phyloP scores from a whole-genome alignment of 1,140 invertebrate genomes.

The Drosophila mayri region DNA sequence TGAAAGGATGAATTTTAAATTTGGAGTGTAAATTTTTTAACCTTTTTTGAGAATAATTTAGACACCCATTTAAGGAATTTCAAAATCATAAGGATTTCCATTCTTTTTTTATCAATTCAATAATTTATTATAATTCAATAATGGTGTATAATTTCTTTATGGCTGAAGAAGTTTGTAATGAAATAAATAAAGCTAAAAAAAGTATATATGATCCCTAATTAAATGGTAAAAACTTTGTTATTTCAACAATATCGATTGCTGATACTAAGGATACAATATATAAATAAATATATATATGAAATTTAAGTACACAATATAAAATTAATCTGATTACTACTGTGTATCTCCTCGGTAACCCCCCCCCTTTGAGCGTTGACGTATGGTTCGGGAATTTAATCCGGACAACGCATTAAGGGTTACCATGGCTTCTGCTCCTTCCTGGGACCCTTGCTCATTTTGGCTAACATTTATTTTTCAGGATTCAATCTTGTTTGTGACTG shows the following conservation, averaged over 20 bases:
- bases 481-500: constrained; percentile 23
- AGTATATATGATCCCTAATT: background rate
- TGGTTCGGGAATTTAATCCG: constrained; percentile 66
- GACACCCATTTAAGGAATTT: no score
- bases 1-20: no score
- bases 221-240: background rate
- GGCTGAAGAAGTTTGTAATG: background rate
- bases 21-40: no score
- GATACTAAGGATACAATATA: background rate
- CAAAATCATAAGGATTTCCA: no score
- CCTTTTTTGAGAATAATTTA: no score
- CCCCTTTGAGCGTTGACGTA: constrained; percentile 41
- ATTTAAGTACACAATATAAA: background rate
- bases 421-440: constrained; percentile 34
- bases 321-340: background rate
- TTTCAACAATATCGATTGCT: background rate
- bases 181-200: background rate
- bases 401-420: constrained; percentile 62
- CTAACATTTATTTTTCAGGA: constrained; percentile 47
- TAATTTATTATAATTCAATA: no score
- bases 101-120: no score
- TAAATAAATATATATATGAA: background rate
- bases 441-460: constrained; percentile 20
- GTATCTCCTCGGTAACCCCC: constrained; percentile 14
- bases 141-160: background rate